phyloP scores from a whole-genome alignment of 2,888 invertebrate genomes.

The Drosophila kokeensis region DNA sequence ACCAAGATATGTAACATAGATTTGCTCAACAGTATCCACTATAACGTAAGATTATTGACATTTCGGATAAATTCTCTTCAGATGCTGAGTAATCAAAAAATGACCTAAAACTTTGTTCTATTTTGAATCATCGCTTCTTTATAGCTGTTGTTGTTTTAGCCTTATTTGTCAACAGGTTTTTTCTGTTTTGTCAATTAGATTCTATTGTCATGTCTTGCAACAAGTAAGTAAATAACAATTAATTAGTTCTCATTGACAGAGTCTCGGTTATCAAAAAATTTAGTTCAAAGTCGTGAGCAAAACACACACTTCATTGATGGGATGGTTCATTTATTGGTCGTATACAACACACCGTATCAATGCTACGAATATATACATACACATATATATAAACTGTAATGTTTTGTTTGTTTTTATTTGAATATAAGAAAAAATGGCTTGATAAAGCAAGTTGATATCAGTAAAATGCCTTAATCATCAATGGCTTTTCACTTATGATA shows the following conservation, averaged over 20 bases:
- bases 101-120: not conserved
- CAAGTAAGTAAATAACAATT: constrained; percentile 27
- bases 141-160: not conserved
- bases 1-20: not conserved
- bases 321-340: constrained; percentile 47
- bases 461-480: constrained; percentile 32
- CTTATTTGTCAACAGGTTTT: constrained; percentile 1
- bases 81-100: not conserved
- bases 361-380: not conserved
- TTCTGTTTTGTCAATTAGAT: constrained; percentile 15
- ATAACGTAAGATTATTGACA: not conserved
- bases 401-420: constrained; percentile 4
- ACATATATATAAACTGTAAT: not conserved
- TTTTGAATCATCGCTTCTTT: constrained; percentile 17
- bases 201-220: constrained; percentile 25
- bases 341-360: constrained; percentile 21
- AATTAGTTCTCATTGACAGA: constrained; percentile 24
- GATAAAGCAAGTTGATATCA: constrained; percentile 32
- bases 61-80: not conserved
- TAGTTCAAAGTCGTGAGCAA: constrained; percentile 8
- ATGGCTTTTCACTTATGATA: constrained; percentile 39
- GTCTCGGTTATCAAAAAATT: constrained; percentile 39
- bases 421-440: constrained; percentile 6
- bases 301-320: constrained; percentile 28
- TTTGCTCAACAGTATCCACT: no score